A percentile compares a stretch with the other conserved stretches of the same genome.
phyloP scores from a whole-genome alignment of 2,888 invertebrate species.

The Odontocolon sp. region DNA sequence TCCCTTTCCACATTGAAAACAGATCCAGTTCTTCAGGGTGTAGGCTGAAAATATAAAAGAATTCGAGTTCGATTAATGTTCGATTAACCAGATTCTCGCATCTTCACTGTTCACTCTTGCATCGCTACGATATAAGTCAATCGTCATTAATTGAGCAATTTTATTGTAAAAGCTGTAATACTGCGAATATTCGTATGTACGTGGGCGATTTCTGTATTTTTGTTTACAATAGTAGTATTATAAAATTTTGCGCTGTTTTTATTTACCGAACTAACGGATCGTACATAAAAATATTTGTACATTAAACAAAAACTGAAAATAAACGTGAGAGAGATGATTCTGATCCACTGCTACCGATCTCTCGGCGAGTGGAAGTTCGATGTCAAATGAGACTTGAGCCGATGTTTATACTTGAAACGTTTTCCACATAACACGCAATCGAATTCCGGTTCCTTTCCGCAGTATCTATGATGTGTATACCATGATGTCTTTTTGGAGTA shows the following conservation, averaged over 20 bases:
- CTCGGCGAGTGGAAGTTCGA: slow-evolving; percentile 64
- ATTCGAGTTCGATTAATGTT: slow-evolving; percentile 47
- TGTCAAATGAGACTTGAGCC: slow-evolving; percentile 73
- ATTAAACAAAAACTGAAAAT: background rate
- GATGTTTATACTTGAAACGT: slow-evolving; percentile 76
- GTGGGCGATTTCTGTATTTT: background rate
- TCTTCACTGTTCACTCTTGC: background rate
- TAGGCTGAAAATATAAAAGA: slow-evolving; percentile 66
- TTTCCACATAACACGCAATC: slow-evolving; percentile 77
- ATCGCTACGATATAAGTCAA: slow-evolving; percentile 5
- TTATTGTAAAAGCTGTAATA: background rate
- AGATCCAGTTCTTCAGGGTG: slow-evolving; percentile 67
- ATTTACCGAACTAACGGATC: background rate
- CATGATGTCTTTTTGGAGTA: slow-evolving; percentile 76
- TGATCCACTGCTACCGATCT: slow-evolving; percentile 23
- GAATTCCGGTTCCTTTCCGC: slow-evolving; percentile 79
- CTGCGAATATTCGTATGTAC: background rate
- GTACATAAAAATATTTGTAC: slow-evolving; percentile 18
- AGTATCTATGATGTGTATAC: slow-evolving; percentile 73
- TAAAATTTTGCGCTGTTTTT: slow-evolving; percentile 23
- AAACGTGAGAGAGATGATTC: background rate
- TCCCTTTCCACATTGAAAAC: slow-evolving; percentile 72
- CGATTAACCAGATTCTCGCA: background rate
- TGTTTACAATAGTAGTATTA: background rate
- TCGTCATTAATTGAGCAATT: slow-evolving; percentile 12